phyloP scores from a whole-genome alignment of 2,113 vertebrate genomes.

The Rhizomys pruinosus region DNA sequence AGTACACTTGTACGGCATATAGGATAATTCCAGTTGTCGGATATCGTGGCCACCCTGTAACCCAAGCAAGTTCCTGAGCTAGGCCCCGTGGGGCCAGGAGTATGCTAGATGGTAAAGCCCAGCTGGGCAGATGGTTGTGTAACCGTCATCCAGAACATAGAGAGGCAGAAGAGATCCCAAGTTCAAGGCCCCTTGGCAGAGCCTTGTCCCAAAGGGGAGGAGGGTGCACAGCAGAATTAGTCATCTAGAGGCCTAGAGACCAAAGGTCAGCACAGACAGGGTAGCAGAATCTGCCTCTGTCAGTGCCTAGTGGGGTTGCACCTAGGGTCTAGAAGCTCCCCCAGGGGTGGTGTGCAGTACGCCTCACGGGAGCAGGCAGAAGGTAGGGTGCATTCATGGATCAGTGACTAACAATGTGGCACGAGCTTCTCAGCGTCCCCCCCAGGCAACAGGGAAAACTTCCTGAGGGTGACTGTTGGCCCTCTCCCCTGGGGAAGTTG shows the following conservation, averaged over 20 bases:
- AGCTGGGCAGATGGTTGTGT: not conserved
- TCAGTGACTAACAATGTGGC: constrained; percentile 64
- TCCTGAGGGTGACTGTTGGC: not conserved
- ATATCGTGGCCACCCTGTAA: not conserved
- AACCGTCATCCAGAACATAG: not conserved
- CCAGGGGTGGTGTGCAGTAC: not conserved
- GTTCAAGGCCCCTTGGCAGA: not conserved
- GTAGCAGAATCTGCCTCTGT: not conserved
- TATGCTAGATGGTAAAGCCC: not conserved
- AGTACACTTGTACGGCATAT: too few species aligned
- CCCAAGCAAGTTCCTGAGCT: not conserved
- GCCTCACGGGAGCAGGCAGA: not conserved
- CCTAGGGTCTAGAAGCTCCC: not conserved
- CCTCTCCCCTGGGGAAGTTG: not conserved
- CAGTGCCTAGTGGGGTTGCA: not conserved
- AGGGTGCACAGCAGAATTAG: not conserved
- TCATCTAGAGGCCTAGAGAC: not conserved
- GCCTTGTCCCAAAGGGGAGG: not conserved
- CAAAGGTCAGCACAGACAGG: not conserved
- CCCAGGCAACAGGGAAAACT: not conserved
- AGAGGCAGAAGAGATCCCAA: not conserved
- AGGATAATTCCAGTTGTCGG: too few species aligned
- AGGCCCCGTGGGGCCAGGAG: not conserved
- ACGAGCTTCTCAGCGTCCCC: not conserved
- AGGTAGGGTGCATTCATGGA: constrained; percentile 39